These are phyloP conservation scores for Hyppa rectilinea DNA, from an alignment of 2,888 invertebrate species.

Conservation along the genomic window DNA sequence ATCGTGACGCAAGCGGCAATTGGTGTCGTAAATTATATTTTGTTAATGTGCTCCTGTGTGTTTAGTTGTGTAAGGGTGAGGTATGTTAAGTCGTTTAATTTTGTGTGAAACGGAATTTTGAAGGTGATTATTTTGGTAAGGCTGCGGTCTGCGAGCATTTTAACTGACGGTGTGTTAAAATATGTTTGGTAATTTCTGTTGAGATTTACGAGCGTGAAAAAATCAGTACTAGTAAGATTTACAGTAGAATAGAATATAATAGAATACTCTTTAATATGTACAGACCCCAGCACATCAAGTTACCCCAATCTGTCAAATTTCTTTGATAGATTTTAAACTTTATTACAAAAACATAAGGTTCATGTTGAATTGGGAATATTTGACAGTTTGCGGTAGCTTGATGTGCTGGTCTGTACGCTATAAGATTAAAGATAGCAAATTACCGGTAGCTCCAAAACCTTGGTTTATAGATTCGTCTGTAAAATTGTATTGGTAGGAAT, in stretches of 20 bases:
- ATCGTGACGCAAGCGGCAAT: constrained; percentile 49
- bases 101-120: constrained; percentile 30
- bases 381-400: too few species aligned
- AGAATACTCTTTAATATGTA: too few species aligned
- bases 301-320: too few species aligned
- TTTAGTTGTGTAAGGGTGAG: constrained; percentile 7
- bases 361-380: too few species aligned
- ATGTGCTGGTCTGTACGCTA: too few species aligned
- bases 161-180: neutral
- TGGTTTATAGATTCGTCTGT: neutral
- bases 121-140: constrained; percentile 24
- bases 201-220: neutral
- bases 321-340: too few species aligned
- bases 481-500: neutral
- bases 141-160: neutral
- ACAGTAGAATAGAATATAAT: too few species aligned
- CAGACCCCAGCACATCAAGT: too few species aligned
- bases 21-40: constrained; percentile 50
- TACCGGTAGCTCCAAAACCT: neutral
- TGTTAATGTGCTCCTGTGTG: constrained; percentile 37
- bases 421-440: too few species aligned
- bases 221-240: neutral
- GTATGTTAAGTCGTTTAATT: constrained; percentile 23
- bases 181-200: constrained; percentile 5
- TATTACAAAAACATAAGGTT: too few species aligned